Conservation (phyloP, 2,113 vertebrate genomes). For the Callithrix jacchus region DNA sequence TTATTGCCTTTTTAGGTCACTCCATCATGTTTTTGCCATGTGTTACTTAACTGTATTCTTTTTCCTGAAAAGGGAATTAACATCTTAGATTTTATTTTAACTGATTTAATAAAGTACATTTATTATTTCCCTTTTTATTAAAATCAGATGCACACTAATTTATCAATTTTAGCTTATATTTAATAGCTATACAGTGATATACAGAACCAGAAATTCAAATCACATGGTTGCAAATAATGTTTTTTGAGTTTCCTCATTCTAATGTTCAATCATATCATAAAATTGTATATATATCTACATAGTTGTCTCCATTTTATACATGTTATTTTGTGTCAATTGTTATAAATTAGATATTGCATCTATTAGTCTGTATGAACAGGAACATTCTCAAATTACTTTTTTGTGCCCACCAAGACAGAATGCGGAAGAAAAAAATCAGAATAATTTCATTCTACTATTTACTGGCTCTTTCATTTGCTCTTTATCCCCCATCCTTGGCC, state of each 20-base stretch:
- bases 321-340: not conserved
- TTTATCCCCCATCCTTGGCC: fast-evolving
- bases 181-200: not conserved
- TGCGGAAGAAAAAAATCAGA: not conserved
- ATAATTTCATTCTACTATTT: not conserved
- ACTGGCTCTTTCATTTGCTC: not conserved
- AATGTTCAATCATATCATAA: not conserved
- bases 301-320: not conserved
- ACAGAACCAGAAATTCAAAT: not conserved
- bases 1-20: not conserved
- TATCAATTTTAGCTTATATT: not conserved
- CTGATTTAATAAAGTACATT: not conserved
- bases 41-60: not conserved
- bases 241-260: not conserved
- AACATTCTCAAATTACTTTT: not conserved
- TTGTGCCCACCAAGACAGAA: not conserved
- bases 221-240: not conserved
- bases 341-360: not conserved
- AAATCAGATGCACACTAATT: not conserved
- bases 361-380: not conserved
- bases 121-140: not conserved
- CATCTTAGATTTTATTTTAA: not conserved
- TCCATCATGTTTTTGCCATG: not conserved
- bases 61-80: not conserved
- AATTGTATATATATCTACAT: not conserved